A percentile compares a stretch with the other conserved stretches of the same genome.
These are phyloP conservation scores for Tiphia femorata DNA, from an alignment of 2,888 invertebrate species.

Conservation along the genomic window DNA sequence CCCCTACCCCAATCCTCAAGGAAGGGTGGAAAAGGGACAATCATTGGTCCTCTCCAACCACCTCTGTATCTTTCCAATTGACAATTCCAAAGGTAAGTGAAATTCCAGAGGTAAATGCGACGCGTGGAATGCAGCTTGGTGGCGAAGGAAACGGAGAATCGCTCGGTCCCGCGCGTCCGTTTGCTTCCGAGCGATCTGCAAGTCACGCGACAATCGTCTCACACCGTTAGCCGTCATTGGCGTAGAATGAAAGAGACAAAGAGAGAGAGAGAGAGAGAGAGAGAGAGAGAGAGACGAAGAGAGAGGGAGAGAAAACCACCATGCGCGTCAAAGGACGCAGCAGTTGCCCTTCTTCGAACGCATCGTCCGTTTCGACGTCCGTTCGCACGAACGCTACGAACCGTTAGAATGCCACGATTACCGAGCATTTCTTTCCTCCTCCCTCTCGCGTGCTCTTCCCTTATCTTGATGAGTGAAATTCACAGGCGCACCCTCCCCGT, in stretches of 20 bases:
- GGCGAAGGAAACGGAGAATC: conserved; percentile 6
- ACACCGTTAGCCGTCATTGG: conserved; percentile 34
- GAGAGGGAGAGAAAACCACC: too few species aligned
- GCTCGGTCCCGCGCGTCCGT: too few species aligned
- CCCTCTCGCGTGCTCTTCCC: conserved; percentile 18
- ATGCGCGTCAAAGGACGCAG: conserved; percentile 24
- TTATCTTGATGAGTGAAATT: too few species aligned
- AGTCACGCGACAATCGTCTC: conserved; percentile 37
- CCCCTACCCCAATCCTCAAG: too few species aligned
- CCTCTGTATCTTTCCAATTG: too few species aligned
- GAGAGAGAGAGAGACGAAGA: too few species aligned
- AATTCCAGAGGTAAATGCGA: conserved; percentile 6
- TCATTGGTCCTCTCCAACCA: too few species aligned
- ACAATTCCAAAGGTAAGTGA: neutral
- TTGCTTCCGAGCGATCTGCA: conserved; percentile 9
- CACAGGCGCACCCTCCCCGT: conserved; percentile 2
- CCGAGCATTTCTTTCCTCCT: conserved; percentile 1
- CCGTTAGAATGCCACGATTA: conserved; percentile 37
- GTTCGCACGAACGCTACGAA: conserved; percentile 15
- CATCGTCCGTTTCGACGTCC: conserved; percentile 18
- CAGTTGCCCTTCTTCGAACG: too few species aligned
- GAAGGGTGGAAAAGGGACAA: too few species aligned
- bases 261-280: too few species aligned
- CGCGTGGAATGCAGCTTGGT: conserved; percentile 16
- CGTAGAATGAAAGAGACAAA: too few species aligned